A percentile compares a stretch with the other conserved stretches of the same genome.
These are phyloP conservation scores for Coecobrya sp. DNA, from an alignment of 2,888 invertebrate species.

Conservation along the genomic window DNA sequence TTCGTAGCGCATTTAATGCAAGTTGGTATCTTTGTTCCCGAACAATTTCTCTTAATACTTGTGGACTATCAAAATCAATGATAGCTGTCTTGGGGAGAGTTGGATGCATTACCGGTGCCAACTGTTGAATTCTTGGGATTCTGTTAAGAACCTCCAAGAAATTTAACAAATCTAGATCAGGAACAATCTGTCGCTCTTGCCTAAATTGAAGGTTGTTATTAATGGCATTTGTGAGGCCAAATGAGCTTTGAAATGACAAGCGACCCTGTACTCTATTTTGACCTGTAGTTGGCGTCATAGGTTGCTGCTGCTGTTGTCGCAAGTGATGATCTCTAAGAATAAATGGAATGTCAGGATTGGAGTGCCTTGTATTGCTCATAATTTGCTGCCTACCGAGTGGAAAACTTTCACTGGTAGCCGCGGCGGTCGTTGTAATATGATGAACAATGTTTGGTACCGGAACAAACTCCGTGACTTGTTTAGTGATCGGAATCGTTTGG, in stretches of 20 bases:
- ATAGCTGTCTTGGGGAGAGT: background rate
- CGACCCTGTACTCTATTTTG: constrained; percentile 12
- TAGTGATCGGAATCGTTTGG: constrained; percentile 82
- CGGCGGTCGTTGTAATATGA: constrained; percentile 64
- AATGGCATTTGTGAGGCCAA: background rate
- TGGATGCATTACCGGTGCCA: too few relatives aligned
- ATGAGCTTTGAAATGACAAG: background rate
- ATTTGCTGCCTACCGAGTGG: background rate
- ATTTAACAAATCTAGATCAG: background rate
- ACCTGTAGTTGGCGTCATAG: background rate
- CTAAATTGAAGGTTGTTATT: background rate
- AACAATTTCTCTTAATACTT: constrained; percentile 80
- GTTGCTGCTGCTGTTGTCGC: background rate
- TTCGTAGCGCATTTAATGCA: constrained; percentile 81
- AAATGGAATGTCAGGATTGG: background rate
- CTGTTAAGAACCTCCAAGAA: background rate
- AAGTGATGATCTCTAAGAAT: constrained; percentile 29
- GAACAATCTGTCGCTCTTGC: background rate
- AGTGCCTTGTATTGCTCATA: background rate
- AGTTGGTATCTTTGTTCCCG: constrained; percentile 84
- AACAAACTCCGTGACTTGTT: constrained; percentile 82
- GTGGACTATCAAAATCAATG: constrained; percentile 58
- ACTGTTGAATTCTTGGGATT: background rate
- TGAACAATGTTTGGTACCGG: constrained; percentile 82
- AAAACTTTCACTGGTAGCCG: too few relatives aligned